Evolutionary conservation across 1,140 invertebrate genomes (phyloP).

Genomic region (Stegodyphus mimosarum): DNA sequence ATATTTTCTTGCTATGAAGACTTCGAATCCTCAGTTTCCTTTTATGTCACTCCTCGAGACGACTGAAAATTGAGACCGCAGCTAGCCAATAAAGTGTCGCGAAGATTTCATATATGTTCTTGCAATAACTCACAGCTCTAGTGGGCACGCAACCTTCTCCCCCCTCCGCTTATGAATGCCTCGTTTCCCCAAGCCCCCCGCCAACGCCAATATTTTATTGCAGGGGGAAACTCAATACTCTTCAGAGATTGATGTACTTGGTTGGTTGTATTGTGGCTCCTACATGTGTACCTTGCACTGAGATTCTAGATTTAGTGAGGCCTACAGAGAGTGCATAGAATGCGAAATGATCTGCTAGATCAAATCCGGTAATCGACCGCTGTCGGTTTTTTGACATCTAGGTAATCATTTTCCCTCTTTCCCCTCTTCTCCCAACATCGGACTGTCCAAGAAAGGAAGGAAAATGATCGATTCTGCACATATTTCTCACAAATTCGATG

Average conservation of each 20-base stretch:
- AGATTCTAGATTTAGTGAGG: conserved; percentile 31
- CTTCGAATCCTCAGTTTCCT: not conserved
- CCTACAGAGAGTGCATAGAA: conserved; percentile 35
- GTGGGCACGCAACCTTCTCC: conserved; percentile 29
- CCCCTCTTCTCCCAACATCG: not conserved
- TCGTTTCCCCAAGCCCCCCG: conserved; percentile 31
- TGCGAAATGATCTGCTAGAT: conserved; percentile 50
- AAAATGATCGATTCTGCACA: conserved; percentile 1
- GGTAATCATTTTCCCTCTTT: conserved; percentile 40
- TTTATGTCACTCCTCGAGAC: not conserved
- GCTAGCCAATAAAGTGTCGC: conserved; percentile 46
- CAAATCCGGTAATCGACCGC: conserved; percentile 52
- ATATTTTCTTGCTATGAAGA: not conserved
- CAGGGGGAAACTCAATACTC: conserved; percentile 53
- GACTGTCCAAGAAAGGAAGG: conserved; percentile 15
- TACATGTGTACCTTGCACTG: conserved; percentile 32
- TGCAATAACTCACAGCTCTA: conserved; percentile 48
- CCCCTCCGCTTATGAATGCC: conserved; percentile 43
- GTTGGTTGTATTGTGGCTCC: conserved; percentile 24
- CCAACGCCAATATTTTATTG: conserved; percentile 54
- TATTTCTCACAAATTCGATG: not conserved
- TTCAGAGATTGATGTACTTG: conserved; percentile 22
- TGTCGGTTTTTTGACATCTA: conserved; percentile 47
- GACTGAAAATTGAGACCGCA: conserved; percentile 47
- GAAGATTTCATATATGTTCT: conserved; percentile 44